These are phyloP conservation scores for Stenopsyche tienmushanensis DNA, from an alignment of 1,140 invertebrate species.

Conservation along the genomic window DNA sequence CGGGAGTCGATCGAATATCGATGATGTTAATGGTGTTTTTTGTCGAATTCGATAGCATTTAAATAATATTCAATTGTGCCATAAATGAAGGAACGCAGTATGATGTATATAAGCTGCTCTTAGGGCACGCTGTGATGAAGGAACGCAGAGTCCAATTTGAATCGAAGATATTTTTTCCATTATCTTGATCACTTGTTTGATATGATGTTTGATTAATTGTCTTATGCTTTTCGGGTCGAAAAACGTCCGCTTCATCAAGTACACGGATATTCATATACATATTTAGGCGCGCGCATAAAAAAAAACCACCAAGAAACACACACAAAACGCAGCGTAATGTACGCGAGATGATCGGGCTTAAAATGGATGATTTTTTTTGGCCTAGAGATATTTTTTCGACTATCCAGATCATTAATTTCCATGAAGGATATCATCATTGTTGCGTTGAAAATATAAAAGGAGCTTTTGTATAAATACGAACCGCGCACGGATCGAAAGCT, in stretches of 20 bases:
- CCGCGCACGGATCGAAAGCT: too few relatives aligned
- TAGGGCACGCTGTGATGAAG: constrained; percentile 18
- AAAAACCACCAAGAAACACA: too few relatives aligned
- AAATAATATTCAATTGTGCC: background rate
- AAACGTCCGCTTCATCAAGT: constrained; percentile 3
- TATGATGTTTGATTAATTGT: constrained; percentile 33
- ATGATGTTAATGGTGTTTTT: background rate
- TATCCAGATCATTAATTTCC: too few relatives aligned
- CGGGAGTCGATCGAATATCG: background rate
- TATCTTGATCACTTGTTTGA: constrained; percentile 32
- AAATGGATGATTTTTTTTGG: too few relatives aligned
- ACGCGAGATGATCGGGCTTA: too few relatives aligned
- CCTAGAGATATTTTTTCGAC: too few relatives aligned
- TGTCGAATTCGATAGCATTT: background rate
- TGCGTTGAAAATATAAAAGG: too few relatives aligned
- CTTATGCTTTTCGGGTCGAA: constrained; percentile 28
- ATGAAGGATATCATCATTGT: too few relatives aligned
- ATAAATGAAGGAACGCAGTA: background rate
- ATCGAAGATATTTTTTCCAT: constrained; percentile 31
- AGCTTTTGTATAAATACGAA: too few relatives aligned
- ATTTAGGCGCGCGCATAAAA: too few relatives aligned
- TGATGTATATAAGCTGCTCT: constrained; percentile 4
- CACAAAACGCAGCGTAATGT: too few relatives aligned
- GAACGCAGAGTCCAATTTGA: constrained; percentile 29
- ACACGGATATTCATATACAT: background rate